phyloP scores from a whole-genome alignment of 2,797 vertebrate genomes.

The Manis javanica region DNA sequence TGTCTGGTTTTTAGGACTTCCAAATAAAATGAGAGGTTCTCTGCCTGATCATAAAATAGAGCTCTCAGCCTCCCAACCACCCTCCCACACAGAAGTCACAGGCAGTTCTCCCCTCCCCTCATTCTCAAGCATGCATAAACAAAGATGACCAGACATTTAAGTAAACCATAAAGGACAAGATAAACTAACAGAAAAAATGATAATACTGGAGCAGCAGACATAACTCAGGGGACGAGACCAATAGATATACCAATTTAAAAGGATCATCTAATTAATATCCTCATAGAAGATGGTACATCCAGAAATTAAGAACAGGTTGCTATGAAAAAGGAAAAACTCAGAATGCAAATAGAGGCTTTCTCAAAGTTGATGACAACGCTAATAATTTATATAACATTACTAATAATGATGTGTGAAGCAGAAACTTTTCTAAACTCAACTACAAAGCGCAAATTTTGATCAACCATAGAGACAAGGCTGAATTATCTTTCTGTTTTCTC shows the following conservation, averaged over 20 bases:
- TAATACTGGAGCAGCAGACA: neutral
- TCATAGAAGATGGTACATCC: neutral
- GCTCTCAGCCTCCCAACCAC: neutral
- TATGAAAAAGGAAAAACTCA: constrained; percentile 8
- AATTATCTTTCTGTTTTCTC: neutral
- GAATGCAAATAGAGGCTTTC: neutral
- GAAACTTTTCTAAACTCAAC: constrained; percentile 12
- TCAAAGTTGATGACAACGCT: neutral
- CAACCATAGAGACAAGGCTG: neutral
- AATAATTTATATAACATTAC: neutral
- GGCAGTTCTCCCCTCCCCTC: neutral
- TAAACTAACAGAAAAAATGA: neutral
- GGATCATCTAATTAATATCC: neutral
- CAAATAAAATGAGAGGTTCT: neutral
- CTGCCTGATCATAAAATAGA: neutral
- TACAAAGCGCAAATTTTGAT: constrained; percentile 35
- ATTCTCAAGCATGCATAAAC: neutral
- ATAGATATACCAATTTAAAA: neutral
- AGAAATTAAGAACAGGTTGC: neutral
- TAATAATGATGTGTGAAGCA: neutral
- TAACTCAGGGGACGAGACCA: neutral
- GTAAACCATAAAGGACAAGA: neutral
- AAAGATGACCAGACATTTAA: neutral
- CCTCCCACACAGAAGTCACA: neutral
- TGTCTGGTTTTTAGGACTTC: neutral